A percentile compares a stretch with the other conserved stretches of the same genome.
Evolutionary conservation across 2,113 vertebrate genomes (phyloP).

Genomic region (Mandrillus leucophaeus): DNA sequence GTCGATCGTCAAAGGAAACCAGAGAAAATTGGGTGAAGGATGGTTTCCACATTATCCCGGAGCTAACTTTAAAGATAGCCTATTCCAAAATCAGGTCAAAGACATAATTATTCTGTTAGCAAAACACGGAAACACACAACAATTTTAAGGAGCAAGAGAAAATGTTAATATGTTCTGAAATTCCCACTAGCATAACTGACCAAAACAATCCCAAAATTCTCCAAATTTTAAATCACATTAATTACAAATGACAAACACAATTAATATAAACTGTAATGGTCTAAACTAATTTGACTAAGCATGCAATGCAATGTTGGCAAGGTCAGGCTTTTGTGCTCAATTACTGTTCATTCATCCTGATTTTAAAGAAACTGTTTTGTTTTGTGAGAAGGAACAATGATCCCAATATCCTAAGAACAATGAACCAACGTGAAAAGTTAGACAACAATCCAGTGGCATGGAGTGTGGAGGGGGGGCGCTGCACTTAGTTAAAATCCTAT

Average conservation of each 20-base stretch:
- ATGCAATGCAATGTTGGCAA: not conserved
- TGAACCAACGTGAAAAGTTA: constrained; percentile 2
- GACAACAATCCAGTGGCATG: not conserved
- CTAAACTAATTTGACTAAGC: constrained; percentile 33
- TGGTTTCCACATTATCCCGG: not conserved
- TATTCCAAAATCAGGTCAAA: constrained; percentile 61
- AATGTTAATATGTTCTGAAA: constrained; percentile 41
- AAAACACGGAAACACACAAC: constrained; percentile 39
- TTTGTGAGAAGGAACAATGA: constrained; percentile 21
- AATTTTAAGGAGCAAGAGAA: constrained; percentile 16
- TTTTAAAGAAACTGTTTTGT: constrained; percentile 1
- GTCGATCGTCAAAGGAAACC: constrained; percentile 51
- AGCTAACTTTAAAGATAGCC: constrained; percentile 31
- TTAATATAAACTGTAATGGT: not conserved
- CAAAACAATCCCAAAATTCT: constrained; percentile 19
- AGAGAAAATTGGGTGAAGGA: not conserved
- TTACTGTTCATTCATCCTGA: constrained; percentile 22
- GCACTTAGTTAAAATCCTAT: not conserved
- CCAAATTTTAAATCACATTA: constrained; percentile 41
- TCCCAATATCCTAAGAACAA: constrained; percentile 39
- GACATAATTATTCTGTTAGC: constrained; percentile 36
- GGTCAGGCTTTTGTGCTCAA: not conserved
- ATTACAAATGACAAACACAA: not conserved
- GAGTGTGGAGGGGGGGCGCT: not conserved
- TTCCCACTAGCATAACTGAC: not conserved